Base-by-base conservation (phyloP, 2,888 invertebrate species). In the Catocala fraxini region DNA sequence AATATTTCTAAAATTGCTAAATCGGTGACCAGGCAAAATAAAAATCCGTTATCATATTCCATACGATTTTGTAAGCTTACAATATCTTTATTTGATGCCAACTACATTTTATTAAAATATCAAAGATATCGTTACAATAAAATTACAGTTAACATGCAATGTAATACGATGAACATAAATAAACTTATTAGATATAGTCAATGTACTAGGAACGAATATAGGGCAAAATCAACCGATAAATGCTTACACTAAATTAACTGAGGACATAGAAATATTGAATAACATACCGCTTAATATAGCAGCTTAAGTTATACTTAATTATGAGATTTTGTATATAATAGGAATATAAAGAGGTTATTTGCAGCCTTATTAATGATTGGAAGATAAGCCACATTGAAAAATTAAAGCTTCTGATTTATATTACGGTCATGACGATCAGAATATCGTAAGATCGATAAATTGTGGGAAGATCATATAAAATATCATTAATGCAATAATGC, bases 181-280 rank as follows among this genome's bases (percentile, higher is more conserved):
- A 63, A 48, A 63, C 56, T 51, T 70, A 70, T 56, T 70, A 62
- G 70, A 68, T 61, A 54, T 58, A 54, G 46, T 46, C 61, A 61
- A 70, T 56, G 35, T 65, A 77, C 61, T 71, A 75, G 77, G 78
- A 79, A 78, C 77, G 35, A 70, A 55, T 72, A 59, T 56, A 52
- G 66, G 64, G 62, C 70, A 47, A 59, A 63, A 59, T 52, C 25
- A 25, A 67, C 51, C 45, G 6, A 51, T 25, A 66, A 64, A 61
- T 55, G 64, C 65, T 47, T 42, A 43, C 43, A n/a, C 33, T 13
- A 53, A 53, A 33, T 42, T 54, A 59, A 51, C 12, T 49, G 48
- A 53, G 12, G 49, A 53, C 43, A 15, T 43, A 11, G 10, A 48
- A 53, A n/a, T 51, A 15, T 57, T 7, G 11, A 52, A 33, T 52